A percentile compares a stretch with the other conserved stretches of the same genome.
Evolutionary conservation across 2,888 invertebrate genomes (phyloP).

Genomic region (Phaonia tiefii): DNA sequence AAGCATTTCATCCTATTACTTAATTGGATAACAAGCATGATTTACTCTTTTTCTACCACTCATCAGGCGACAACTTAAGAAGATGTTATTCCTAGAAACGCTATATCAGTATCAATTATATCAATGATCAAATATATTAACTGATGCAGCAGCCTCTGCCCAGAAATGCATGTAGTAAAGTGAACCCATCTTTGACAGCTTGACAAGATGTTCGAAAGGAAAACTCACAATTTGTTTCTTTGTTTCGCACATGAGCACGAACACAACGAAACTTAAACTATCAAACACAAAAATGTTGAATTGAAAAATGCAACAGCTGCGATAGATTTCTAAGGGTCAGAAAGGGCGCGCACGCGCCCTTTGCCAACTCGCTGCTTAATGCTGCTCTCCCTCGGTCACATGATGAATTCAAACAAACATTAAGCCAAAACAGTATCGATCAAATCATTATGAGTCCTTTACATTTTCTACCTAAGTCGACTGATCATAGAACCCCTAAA

Average conservation of each 20-base stretch:
- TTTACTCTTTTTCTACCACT: conserved; percentile 7
- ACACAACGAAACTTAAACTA: conserved; percentile 31
- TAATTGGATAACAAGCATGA: conserved; percentile 17
- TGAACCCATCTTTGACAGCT: conserved; percentile 32
- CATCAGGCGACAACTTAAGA: conserved; percentile 31
- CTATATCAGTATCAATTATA: conserved; percentile 24
- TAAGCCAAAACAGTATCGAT: conserved; percentile 42
- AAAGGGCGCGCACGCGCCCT: conserved; percentile 63
- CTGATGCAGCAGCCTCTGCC: conserved; percentile 20
- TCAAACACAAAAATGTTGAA: conserved; percentile 4
- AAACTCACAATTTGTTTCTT: conserved; percentile 28
- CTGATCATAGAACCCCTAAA: not conserved
- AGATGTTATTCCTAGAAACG: conserved; percentile 31
- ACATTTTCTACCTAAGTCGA: conserved; percentile 14
- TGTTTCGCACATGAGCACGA: not conserved
- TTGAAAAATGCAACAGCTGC: conserved; percentile 56
- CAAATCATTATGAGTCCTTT: conserved; percentile 52
- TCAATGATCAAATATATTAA: conserved; percentile 16
- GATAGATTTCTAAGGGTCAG: conserved; percentile 35
- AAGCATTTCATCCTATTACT: conserved; percentile 10
- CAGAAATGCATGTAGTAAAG: not conserved
- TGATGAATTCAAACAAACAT: conserved; percentile 26
- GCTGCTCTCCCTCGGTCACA: conserved; percentile 24
- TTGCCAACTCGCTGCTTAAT: conserved; percentile 30
- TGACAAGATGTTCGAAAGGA: conserved; percentile 23